Base-by-base conservation (phyloP, 2,113 vertebrate species). In the Scomber japonicus region DNA sequence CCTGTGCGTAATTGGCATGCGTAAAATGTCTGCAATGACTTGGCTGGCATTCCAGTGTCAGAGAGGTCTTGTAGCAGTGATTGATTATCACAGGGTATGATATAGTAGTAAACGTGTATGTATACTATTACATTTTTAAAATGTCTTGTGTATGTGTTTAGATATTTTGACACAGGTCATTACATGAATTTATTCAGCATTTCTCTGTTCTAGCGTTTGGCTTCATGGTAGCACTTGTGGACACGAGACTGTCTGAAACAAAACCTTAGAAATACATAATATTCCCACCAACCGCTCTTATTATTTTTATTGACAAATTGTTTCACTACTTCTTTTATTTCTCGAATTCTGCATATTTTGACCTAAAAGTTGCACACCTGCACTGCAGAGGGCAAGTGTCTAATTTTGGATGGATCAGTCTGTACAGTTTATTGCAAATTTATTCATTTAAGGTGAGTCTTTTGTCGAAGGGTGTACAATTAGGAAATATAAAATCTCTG, bases 21-120 rank as follows among this genome's bases (percentile, higher is more conserved):
- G 14, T 65, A 65, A 83, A 81, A 87, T 78, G 64, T 75, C 73
- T 82, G 65, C 53, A 69, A 61, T 66, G 61, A 40, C 59, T 62
- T 54, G 35, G 11, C 4, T 75, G 31, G 48, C 62, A 57, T 80
- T 71, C 64, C 48, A 14, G 5, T 71, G 54, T 75, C 72, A 21
- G 17, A 13, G 54, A 62, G 24, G 44, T 54, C 61, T 16, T 27
- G 11, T 55, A 40, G 76, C 35, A 35, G 14, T 86, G 75, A 82
- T 53, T 78, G 53, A 79, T 85, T 30, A 12, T 21, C 11, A 1
- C 49, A 40, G 19, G 13, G 4, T 16, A 40, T n/a, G 16, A 16
- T 3, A 27, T 16, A 14, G 30, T 14, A 17, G 9, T 48, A 53
- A 68, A 4, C 3, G 0, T 40, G 19, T 14, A 2, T 4, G 14